Conservation (phyloP, 2,113 vertebrate genomes). For the Herpetotheres cachinnans region DNA sequence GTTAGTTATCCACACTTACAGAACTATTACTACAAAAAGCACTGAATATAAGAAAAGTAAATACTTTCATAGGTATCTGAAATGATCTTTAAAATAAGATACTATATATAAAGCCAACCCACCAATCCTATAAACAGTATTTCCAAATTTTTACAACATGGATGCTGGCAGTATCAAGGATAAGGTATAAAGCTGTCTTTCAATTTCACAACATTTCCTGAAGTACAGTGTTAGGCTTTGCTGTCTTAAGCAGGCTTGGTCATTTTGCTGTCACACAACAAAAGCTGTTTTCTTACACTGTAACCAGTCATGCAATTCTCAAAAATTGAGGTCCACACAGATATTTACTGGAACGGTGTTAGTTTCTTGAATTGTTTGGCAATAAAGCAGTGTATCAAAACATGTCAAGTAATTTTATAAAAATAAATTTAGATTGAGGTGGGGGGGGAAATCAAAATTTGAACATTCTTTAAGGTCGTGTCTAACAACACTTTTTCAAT, state of each 20-base stretch:
- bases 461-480: not conserved
- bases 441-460: not conserved
- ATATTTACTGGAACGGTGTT: not conserved
- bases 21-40: not conserved
- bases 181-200: not conserved
- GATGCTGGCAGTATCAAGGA: not conserved
- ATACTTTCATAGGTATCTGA: not conserved
- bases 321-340: not conserved
- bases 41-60: not conserved
- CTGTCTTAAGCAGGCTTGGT: not conserved
- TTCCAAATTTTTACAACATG: not conserved
- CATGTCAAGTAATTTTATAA: not conserved
- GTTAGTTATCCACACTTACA: not conserved
- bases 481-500: not conserved
- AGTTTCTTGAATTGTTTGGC: not conserved
- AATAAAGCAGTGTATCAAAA: not conserved
- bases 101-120: not conserved
- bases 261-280: not conserved
- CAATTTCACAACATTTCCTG: not conserved
- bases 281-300: not conserved
- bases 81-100: not conserved
- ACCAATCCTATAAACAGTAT: not conserved
- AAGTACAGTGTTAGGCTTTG: not conserved
- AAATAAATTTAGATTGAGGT: not conserved
- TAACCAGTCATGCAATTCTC: not conserved